Base-by-base conservation (phyloP, 2,888 invertebrate species). In the Steinernema hermaphroditum region DNA sequence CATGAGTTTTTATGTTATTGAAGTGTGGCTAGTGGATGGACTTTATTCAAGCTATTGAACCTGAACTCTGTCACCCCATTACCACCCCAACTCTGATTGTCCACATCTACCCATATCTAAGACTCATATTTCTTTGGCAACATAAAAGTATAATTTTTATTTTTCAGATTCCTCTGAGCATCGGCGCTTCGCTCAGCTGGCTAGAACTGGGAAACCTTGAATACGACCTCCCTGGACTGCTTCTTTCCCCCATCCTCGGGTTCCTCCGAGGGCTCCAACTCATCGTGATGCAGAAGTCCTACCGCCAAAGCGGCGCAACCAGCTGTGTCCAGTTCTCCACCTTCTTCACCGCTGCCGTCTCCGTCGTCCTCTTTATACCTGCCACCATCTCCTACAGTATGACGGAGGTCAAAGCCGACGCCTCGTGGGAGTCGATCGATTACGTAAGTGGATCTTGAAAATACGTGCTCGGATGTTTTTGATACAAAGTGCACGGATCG, bases 361-460 rank as follows among this genome's bases (percentile, higher is more conserved):
- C 80, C 0, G 54, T 71, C 24, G 49, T 75, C 57, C 75, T 83
- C 6, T 72, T 78, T 24, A 29, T 83, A 6, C 83, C 83, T 0
- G 83, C 84, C 0, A n/a, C 82, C 1, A 27, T 83, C 22, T 84
- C 83, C 0, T 82, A 78, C 68, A 74, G 75, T 0, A 37, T 70
- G 27, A 75, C 78, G 29, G 71, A 76, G 37, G 80, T 84, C 1
- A 75, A 82, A 50, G 81, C 84, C 16, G 83, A 85, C 37, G 85
- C 85, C 1, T 81, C 82, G 44, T 85, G 85, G 85, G 85, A 85
- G 68, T 81, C 81, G 43, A 85, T 85, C 43, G 85, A 86, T 72
- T 82, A 83, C 74, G 85, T 86, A 62, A 76, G 82, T 74, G 16
- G 12, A 19, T 4, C 27, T 49, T 19, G 34, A 4, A 12, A 37